Evolutionary conservation across 2,113 vertebrate species (phyloP).

Genomic region (Balaenoptera acutorostrata): DNA sequence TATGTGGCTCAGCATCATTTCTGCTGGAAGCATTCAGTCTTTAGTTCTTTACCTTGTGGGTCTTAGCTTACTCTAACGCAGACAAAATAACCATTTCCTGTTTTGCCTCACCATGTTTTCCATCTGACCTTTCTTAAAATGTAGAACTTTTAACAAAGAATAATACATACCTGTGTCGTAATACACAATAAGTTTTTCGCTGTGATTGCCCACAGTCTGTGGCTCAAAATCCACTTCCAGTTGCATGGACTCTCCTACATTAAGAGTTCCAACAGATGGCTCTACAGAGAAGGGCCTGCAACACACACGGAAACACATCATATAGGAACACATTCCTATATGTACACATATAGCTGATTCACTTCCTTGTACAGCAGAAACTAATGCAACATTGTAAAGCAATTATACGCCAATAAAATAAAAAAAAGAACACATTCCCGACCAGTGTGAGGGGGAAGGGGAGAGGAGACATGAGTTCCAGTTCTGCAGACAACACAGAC

Average conservation of each 20-base stretch:
- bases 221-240: conserved; percentile 88
- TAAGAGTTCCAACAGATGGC: conserved; percentile 80
- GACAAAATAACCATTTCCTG: not conserved
- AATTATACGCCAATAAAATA: too few relatives aligned
- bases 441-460: not conserved
- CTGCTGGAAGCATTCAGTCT: not conserved
- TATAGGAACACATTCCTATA: not conserved
- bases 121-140: not conserved
- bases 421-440: not conserved
- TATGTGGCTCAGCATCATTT: not conserved
- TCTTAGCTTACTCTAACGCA: not conserved
- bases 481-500: not conserved
- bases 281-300: conserved; percentile 89
- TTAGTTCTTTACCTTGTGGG: not conserved
- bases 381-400: too few relatives aligned
- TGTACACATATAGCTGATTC: too few relatives aligned
- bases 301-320: not conserved
- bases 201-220: conserved; percentile 79
- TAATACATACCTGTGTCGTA: conserved; percentile 84
- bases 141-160: not conserved
- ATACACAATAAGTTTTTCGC: conserved; percentile 79
- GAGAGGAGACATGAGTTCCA: not conserved
- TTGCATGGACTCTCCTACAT: conserved; percentile 80
- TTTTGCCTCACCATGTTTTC: not conserved
- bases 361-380: too few relatives aligned